Conservation (phyloP, 2,888 invertebrate species). For the Drosophila imparisetae region DNA sequence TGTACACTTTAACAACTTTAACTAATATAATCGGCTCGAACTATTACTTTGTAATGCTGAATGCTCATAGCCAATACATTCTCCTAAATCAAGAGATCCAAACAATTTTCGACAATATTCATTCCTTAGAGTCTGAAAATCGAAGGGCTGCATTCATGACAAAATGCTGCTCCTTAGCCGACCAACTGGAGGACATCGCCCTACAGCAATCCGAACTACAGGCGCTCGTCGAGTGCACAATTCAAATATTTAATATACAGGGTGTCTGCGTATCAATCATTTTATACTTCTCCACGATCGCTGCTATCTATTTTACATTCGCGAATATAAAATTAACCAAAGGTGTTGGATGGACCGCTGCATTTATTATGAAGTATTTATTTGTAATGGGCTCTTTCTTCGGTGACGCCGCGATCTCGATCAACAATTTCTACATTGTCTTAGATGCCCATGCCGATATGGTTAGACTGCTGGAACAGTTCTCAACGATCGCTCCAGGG, state of each 20-base stretch:
- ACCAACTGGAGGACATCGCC: constrained; percentile 52
- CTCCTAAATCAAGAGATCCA: constrained; percentile 47
- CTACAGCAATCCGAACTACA: constrained; percentile 30
- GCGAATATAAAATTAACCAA: constrained; percentile 3
- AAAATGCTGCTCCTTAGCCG: constrained; percentile 58
- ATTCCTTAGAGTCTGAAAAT: constrained; percentile 5
- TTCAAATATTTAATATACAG: constrained; percentile 29
- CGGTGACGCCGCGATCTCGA: background rate
- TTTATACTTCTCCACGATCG: constrained; percentile 33
- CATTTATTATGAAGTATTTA: background rate
- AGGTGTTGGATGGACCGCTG: background rate
- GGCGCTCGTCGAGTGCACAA: background rate
- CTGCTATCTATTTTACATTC: constrained; percentile 47
- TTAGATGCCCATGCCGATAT: constrained; percentile 2
- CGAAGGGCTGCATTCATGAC: constrained; percentile 44
- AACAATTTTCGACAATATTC: constrained; percentile 19
- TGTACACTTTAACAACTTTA: constrained; percentile 24
- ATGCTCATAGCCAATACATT: constrained; percentile 40
- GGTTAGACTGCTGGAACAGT: constrained; percentile 5
- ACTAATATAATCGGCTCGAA: constrained; percentile 50
- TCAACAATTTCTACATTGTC: constrained; percentile 2
- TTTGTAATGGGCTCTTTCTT: background rate
- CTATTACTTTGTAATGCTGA: constrained; percentile 49
- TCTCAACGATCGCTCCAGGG: constrained; percentile 5
- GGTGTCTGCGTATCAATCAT: constrained; percentile 26